Conservation (phyloP, 2,797 vertebrate genomes). For the Antennarius maculatus region DNA sequence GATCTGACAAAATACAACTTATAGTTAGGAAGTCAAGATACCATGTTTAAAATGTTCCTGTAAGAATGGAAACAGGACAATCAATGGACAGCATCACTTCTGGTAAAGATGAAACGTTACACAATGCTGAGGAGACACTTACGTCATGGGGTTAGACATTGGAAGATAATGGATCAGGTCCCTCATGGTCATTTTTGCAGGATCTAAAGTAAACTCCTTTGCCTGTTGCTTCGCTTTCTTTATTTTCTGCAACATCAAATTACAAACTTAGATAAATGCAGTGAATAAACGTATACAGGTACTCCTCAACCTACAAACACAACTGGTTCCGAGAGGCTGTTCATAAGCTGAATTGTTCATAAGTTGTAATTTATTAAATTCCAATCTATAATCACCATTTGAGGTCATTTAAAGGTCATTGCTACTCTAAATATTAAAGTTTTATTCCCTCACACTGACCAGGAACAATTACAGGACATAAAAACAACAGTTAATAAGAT, state of each 20-base stretch:
- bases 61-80: not conserved
- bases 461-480: no score
- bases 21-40: not conserved
- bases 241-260: constrained; percentile 74
- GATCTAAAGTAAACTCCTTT: constrained; percentile 85
- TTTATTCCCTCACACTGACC: no score
- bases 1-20: constrained; percentile 68
- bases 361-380: no score
- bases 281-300: not conserved
- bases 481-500: no score
- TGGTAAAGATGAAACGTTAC: not conserved
- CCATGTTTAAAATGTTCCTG: not conserved
- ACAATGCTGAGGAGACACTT: constrained; percentile 62
- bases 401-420: no score
- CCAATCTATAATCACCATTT: no score
- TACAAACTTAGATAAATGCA: not conserved
- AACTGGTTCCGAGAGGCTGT: no score
- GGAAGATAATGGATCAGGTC: constrained; percentile 96
- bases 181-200: constrained; percentile 97
- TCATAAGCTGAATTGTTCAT: no score
- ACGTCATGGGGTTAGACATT: constrained; percentile 94
- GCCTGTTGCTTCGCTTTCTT: constrained; percentile 75
- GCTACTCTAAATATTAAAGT: no score
- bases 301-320: no score
- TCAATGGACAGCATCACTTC: not conserved